Percentiles rank a stretch among this genome's conserved stretches.
phyloP scores from a whole-genome alignment of 1,140 invertebrate species.

The Acromyrmex heyeri region DNA sequence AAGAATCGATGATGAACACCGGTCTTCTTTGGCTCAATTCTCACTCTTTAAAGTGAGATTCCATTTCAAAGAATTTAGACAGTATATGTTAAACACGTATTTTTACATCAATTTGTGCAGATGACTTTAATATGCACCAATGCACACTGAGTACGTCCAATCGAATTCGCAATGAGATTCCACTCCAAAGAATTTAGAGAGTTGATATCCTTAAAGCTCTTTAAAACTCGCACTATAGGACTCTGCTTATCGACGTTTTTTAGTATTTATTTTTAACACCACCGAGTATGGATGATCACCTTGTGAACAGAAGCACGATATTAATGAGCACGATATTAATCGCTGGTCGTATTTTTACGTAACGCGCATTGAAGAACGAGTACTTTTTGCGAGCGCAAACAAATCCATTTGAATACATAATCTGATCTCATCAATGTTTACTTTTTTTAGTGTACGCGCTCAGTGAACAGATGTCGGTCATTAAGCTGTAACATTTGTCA shows the following conservation, averaged over 20 bases:
- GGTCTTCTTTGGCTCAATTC: too few relatives aligned
- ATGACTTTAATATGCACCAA: too few relatives aligned
- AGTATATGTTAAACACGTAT: too few relatives aligned
- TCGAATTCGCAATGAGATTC: too few relatives aligned
- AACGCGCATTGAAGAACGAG: background rate
- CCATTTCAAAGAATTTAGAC: too few relatives aligned
- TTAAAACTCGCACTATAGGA: background rate
- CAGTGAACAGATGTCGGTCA: slow-evolving; percentile 18
- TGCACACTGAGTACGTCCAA: too few relatives aligned
- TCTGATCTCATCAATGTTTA: slow-evolving; percentile 21
- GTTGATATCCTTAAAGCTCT: background rate
- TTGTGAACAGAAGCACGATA: slow-evolving; percentile 28
- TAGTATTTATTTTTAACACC: slow-evolving; percentile 47
- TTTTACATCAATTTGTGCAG: too few relatives aligned
- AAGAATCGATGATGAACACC: too few relatives aligned
- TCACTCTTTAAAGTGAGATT: too few relatives aligned
- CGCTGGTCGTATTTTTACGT: slow-evolving; percentile 17
- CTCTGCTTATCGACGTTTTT: slow-evolving; percentile 11
- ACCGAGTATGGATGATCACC: background rate
- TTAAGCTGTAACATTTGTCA: slow-evolving; percentile 8
- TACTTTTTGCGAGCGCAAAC: slow-evolving; percentile 2
- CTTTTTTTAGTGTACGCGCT: background rate
- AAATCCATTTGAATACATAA: slow-evolving; percentile 37
- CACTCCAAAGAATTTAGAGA: too few relatives aligned
- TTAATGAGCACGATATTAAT: slow-evolving; percentile 35